Evolutionary conservation across 64 coral and sea anemone genomes (phyloP).

Genomic region (Pocillopora verrucosa): DNA sequence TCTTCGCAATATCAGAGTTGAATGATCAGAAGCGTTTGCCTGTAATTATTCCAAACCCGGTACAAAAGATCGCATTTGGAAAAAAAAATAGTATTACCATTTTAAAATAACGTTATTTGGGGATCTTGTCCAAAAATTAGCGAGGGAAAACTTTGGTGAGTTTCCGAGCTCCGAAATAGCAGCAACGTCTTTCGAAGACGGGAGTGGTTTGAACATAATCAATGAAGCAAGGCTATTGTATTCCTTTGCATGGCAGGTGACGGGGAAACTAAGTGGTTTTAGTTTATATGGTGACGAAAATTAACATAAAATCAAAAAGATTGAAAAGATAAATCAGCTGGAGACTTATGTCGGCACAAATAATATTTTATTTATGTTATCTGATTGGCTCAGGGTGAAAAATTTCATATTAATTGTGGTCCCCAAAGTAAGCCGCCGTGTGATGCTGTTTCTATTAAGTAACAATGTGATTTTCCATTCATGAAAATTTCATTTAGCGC

Average conservation of each 20-base stretch:
- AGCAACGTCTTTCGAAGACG: constrained; percentile 26
- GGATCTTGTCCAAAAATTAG: neutral
- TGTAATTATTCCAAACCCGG: neutral
- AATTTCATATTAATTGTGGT: neutral
- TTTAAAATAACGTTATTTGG: neutral
- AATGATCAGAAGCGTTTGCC: neutral
- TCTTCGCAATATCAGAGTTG: neutral
- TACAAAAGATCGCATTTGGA: neutral
- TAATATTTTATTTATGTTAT: neutral
- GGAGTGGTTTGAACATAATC: constrained; percentile 6
- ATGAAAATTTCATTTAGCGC: neutral
- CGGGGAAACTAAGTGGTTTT: neutral
- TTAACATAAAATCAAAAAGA: constrained; percentile 3
- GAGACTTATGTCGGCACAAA: neutral
- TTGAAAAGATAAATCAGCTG: neutral
- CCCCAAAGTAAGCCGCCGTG: neutral
- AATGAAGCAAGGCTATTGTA: neutral
- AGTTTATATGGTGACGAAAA: neutral
- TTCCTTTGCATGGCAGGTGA: constrained; percentile 2
- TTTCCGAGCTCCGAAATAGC: constrained; percentile 12
- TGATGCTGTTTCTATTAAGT: neutral
- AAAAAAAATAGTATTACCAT: neutral
- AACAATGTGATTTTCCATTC: neutral
- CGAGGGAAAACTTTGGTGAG: neutral
- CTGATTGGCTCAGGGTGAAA: constrained; percentile 10